Base-by-base conservation (phyloP, 2,888 invertebrate species). In the Andrena haemorrhoa region DNA sequence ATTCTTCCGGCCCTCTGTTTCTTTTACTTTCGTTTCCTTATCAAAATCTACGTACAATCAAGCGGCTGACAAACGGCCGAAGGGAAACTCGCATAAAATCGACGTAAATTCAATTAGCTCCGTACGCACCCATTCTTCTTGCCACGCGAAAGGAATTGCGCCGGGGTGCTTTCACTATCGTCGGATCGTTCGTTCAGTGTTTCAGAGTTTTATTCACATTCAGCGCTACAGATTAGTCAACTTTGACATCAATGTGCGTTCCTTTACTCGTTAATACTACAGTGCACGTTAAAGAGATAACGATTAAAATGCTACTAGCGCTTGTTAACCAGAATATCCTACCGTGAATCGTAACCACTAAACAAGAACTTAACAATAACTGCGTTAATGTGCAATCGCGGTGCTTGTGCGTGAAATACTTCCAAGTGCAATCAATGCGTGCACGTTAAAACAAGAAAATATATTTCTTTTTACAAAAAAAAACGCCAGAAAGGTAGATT, bases 191-290 rank as follows among this genome's bases (percentile, higher is more conserved):
- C 70, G 65, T 68, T 75, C 66, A 68, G 64, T 26, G 63, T 29
- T 26, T 31, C 10, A 41, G 33, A 23, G 12, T 29, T 74, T 63
- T 66, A 66, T 16, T 66, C 4, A 16, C 66, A 77, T 79, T 77
- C 79, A 87, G 81, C 35, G 65, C 63, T 41, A 58, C 10, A 58
- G 41, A 86, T 86, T 86, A 86, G 79, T 84, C 66, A 53, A 60
- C 33, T 64, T 66, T 51, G 53, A 63, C 47, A 66, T 63, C 29
- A 79, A 61, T 58, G 49, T 33, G 60, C 58, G 20, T 41, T 51
- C 16, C 26, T n/a, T 35, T 35, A 20, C 12, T 23, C 33, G 61
- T 75, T 82, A 80, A 75, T 71, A 35, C 66, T 47, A 68, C 58
- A 64, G 41, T 41, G 41, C 23, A 49, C 41, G 74, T 35, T 29